Evolutionary conservation across 2,113 vertebrate genomes (phyloP).

Genomic region (Strix uralensis): DNA sequence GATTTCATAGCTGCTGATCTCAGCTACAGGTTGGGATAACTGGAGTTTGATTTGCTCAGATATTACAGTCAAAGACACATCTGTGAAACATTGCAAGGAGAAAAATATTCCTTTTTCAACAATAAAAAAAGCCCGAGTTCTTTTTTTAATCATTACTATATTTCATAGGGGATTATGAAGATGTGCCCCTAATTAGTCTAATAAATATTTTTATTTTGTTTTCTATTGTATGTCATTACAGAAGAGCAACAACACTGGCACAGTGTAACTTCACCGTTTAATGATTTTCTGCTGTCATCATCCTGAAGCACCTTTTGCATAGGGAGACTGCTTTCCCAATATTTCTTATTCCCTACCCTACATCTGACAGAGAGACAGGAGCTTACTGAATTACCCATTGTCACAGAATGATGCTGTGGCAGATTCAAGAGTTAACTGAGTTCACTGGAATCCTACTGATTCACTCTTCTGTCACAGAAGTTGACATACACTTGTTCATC

Average conservation of each 20-base stretch:
- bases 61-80: not conserved
- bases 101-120: not conserved
- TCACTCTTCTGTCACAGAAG: not conserved
- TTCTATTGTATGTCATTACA: not conserved
- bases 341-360: not conserved
- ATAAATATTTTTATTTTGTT: not conserved
- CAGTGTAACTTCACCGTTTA: not conserved
- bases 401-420: not conserved
- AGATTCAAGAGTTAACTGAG: not conserved
- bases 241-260: not conserved
- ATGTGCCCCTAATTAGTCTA: not conserved
- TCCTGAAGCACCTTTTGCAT: not conserved
- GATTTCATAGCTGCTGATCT: not conserved
- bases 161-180: not conserved
- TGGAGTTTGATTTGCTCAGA: not conserved
- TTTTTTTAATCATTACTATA: not conserved
- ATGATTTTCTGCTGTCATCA: not conserved
- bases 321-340: not conserved
- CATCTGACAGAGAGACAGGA: not conserved
- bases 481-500: not conserved
- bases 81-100: not conserved
- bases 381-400: not conserved
- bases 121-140: not conserved
- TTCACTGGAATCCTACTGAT: not conserved
- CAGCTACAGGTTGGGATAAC: not conserved